Evolutionary conservation across 2,797 vertebrate genomes (phyloP).

Genomic region (Siniperca obscura): DNA sequence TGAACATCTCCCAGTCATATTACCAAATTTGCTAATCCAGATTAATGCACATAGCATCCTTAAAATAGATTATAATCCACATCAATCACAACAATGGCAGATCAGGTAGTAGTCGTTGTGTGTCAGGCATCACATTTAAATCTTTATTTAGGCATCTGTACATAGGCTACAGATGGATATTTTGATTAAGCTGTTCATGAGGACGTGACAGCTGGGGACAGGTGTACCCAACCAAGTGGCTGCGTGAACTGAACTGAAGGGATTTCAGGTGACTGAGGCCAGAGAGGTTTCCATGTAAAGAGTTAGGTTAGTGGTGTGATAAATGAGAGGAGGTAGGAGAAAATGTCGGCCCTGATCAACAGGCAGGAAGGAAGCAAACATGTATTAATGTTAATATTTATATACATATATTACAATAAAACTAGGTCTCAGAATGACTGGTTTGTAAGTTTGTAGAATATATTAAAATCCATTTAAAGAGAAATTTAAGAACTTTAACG

Average conservation of each 20-base stretch:
- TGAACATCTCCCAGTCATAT: conserved; percentile 38
- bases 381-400: too few relatives aligned
- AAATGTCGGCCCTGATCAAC: conserved; percentile 17
- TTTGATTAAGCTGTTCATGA: conserved; percentile 38
- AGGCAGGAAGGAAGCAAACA: not conserved
- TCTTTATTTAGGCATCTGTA: not conserved
- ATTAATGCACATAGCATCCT: conserved; percentile 48
- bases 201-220: conserved; percentile 40
- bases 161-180: conserved; percentile 36
- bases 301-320: conserved; percentile 60
- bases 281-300: conserved; percentile 58
- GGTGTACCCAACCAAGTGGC: conserved; percentile 45
- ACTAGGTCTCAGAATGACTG: too few relatives aligned
- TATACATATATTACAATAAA: too few relatives aligned
- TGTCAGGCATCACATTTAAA: conserved; percentile 21
- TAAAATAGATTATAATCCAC: conserved; percentile 65
- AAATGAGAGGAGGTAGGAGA: conserved; percentile 37
- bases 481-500: not conserved
- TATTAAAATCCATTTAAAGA: not conserved
- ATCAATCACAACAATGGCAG: conserved; percentile 27
- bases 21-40: conserved; percentile 53
- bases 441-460: not conserved
- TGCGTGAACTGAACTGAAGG: conserved; percentile 53
- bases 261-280: conserved; percentile 66
- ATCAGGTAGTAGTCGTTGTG: conserved; percentile 10